Base-by-base conservation (phyloP, 1,140 invertebrate genomes). In the Helicoverpa zea region DNA sequence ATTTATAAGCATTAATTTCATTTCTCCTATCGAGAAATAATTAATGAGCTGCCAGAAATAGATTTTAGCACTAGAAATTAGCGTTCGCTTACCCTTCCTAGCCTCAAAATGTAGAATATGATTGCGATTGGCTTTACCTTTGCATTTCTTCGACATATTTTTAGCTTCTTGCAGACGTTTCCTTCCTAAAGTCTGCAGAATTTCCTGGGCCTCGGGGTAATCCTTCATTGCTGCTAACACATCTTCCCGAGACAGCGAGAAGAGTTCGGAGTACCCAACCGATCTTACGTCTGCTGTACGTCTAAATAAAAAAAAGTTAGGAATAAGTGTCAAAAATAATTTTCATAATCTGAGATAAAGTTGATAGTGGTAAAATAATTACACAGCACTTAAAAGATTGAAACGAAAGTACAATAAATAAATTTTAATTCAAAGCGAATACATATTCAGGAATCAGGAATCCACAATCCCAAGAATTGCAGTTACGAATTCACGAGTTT, bases 191-290 rank as follows among this genome's bases (percentile, higher is more conserved):
- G 97, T 98, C 89, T 98, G 98, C 2, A 99, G 95, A 72, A 99
- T 98, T 89, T 99, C 98, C 94, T 99, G 98, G 0, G 99, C 99
- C 92, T 99, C 98, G 0, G 98, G 99, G 87, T 99, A 99, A 91
- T 99, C 98, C 91, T 99, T 99, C 97, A 99, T 98, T 2, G 98
- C 98, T 0, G 97, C 97, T 11, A 99, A 91, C 0, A 99, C 98
- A 88, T 99, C 98, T 94, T 99, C 98, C n/a, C 98, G 96, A 0
- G 98, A 99, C 0, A 99, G 94, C 52, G 98, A 99, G 94, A 99
- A 99, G 2, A 99, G 95, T 91, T 99, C 99, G 0, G 98, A 98
- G 88, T 99, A 99, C 0, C 98, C 98, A 2, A 99, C 98, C 0
- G 98, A 99, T 77, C 98, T 96, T 0, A 99, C 98, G 91, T 99